phyloP scores from a whole-genome alignment of 1,140 invertebrate genomes.

The Parapsyche elsis region DNA sequence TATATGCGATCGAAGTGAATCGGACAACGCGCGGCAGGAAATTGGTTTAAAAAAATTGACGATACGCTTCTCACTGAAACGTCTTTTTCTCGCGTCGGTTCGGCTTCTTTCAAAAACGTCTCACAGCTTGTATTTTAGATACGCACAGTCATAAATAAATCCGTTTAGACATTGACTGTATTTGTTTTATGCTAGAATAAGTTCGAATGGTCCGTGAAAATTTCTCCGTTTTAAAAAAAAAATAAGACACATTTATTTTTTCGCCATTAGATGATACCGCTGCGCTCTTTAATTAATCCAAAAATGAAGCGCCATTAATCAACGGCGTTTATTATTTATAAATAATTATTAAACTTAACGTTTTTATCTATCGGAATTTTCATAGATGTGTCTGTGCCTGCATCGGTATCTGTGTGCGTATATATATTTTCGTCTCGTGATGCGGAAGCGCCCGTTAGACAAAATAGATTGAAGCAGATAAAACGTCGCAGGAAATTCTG shows the following conservation, averaged over 20 bases:
- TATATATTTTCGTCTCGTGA: background rate
- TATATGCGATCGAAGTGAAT: too few species aligned
- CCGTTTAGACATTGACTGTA: slow-evolving; percentile 49
- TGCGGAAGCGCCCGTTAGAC: slow-evolving; percentile 4
- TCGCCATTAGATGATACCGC: background rate
- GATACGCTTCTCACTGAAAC: slow-evolving; percentile 4
- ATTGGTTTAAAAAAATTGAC: background rate
- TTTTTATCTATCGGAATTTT: background rate
- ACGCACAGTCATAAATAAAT: slow-evolving; percentile 51
- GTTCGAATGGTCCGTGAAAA: slow-evolving; percentile 51
- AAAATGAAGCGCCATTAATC: background rate
- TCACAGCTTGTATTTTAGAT: slow-evolving; percentile 11
- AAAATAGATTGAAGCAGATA: background rate
- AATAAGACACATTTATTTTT: background rate
- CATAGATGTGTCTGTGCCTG: background rate
- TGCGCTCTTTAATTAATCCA: slow-evolving; percentile 6
- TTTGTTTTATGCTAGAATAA: slow-evolving; percentile 52
- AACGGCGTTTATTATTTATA: background rate
- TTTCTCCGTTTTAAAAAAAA: background rate
- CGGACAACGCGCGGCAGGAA: too few species aligned
- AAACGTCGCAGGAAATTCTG: background rate
- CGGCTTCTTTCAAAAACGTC: slow-evolving; percentile 3
- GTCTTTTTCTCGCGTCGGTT: slow-evolving; percentile 1
- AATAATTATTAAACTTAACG: background rate
- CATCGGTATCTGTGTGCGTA: background rate